phyloP scores from a whole-genome alignment of 2,113 vertebrate genomes.

The Phalacrocorax pelagicus region DNA sequence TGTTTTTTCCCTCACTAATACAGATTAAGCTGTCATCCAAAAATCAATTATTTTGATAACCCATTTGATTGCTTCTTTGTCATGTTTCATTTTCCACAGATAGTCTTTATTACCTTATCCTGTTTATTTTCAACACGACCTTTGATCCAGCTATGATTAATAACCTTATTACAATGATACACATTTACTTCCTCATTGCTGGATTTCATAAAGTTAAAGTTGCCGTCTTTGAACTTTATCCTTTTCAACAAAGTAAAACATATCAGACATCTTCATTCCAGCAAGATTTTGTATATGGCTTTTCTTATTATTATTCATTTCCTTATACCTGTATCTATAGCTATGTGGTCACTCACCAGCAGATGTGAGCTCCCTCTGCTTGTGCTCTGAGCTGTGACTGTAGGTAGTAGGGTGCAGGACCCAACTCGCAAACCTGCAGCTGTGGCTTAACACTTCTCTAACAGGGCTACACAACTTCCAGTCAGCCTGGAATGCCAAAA shows the following conservation, averaged over 20 bases:
- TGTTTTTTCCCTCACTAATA: not conserved
- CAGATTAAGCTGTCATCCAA: not conserved
- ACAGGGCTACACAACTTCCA: not conserved
- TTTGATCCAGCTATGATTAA: not conserved
- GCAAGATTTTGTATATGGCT: not conserved
- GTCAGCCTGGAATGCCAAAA: not conserved
- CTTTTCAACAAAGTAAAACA: not conserved
- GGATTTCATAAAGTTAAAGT: not conserved
- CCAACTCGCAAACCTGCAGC: not conserved
- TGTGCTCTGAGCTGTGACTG: not conserved
- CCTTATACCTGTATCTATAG: not conserved
- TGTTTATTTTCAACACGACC: not conserved
- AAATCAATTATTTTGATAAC: not conserved
- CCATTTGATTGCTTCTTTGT: not conserved
- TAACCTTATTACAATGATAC: not conserved
- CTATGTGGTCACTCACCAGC: not conserved
- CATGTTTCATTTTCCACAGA: not conserved
- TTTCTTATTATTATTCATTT: not conserved
- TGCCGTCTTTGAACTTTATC: not conserved
- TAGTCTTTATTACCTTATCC: not conserved
- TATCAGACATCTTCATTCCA: not conserved
- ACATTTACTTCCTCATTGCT: not conserved
- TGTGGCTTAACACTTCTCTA: conserved; percentile 9
- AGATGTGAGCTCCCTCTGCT: not conserved
- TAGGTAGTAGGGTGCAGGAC: not conserved